These are phyloP conservation scores for Podotricha telesiphe DNA, from an alignment of 2,888 invertebrate species.

Conservation along the genomic window DNA sequence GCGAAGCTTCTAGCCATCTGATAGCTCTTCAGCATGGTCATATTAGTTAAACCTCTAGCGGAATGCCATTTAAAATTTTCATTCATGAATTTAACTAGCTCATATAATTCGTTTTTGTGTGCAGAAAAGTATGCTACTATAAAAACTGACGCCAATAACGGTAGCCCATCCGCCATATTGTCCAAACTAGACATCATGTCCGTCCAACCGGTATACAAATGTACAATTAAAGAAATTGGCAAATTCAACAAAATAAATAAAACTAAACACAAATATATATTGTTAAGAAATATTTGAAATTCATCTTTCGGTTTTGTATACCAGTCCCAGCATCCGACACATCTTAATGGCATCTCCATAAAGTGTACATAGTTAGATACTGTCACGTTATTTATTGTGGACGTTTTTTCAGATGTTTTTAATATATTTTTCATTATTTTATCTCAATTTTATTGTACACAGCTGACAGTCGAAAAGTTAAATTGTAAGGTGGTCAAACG, in stretches of 20 bases:
- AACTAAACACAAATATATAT: conserved; percentile 60
- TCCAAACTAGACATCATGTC: conserved; percentile 66
- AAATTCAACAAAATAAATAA: conserved; percentile 58
- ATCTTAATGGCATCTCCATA: conserved; percentile 60
- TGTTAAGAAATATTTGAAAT: conserved; percentile 56
- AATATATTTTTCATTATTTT: conserved; percentile 9
- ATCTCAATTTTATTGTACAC: background rate
- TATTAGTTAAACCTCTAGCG: conserved; percentile 69
- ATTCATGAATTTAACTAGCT: conserved; percentile 62
- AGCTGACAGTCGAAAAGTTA: background rate
- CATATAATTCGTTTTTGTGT: conserved; percentile 60
- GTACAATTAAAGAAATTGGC: conserved; percentile 54
- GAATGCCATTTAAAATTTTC: conserved; percentile 67
- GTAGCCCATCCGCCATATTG: conserved; percentile 66
- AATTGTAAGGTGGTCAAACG: background rate
- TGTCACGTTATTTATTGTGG: conserved; percentile 47
- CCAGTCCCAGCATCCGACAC: conserved; percentile 72
- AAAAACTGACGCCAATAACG: conserved; percentile 59
- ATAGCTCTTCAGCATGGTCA: conserved; percentile 69
- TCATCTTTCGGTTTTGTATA: conserved; percentile 53
- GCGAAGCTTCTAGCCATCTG: conserved; percentile 62
- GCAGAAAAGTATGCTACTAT: conserved; percentile 66
- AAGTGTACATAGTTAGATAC: conserved; percentile 59
- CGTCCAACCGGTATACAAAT: conserved; percentile 65
- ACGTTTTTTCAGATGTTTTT: conserved; percentile 32